Evolutionary conservation across 2,888 invertebrate species (phyloP).

Genomic region (Aphodius granarius): DNA sequence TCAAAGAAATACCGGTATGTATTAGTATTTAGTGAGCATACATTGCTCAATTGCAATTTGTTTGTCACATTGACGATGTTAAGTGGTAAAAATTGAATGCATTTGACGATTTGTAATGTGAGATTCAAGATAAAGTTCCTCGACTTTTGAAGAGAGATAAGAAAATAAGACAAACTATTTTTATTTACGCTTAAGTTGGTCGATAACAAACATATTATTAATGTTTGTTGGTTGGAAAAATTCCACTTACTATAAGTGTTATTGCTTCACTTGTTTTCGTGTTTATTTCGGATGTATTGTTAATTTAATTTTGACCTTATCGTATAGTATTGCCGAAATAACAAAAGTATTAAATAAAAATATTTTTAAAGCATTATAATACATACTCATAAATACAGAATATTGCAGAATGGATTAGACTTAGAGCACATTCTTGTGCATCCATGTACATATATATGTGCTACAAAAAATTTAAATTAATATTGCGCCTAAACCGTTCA

Average conservation of each 20-base stretch:
- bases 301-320: neutral
- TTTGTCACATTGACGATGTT: too few relatives aligned
- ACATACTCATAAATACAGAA: too few relatives aligned
- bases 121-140: neutral
- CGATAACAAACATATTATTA: neutral
- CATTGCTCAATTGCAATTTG: neutral
- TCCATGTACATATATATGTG: too few relatives aligned
- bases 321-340: too few relatives aligned
- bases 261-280: neutral
- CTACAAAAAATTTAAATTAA: too few relatives aligned
- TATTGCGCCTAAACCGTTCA: too few relatives aligned
- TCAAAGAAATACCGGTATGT: constrained; percentile 81
- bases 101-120: neutral
- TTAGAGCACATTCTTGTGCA: too few relatives aligned
- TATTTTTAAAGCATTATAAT: too few relatives aligned
- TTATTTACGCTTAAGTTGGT: neutral
- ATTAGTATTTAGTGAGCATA: neutral
- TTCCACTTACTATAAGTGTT: neutral
- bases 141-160: neutral
- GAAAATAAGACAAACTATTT: neutral
- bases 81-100: neutral
- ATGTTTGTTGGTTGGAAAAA: neutral
- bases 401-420: too few relatives aligned
- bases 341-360: too few relatives aligned
- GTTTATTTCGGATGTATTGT: neutral